Evolutionary conservation across 2,888 invertebrate species (phyloP).

Genomic region (Xylocampa areola): DNA sequence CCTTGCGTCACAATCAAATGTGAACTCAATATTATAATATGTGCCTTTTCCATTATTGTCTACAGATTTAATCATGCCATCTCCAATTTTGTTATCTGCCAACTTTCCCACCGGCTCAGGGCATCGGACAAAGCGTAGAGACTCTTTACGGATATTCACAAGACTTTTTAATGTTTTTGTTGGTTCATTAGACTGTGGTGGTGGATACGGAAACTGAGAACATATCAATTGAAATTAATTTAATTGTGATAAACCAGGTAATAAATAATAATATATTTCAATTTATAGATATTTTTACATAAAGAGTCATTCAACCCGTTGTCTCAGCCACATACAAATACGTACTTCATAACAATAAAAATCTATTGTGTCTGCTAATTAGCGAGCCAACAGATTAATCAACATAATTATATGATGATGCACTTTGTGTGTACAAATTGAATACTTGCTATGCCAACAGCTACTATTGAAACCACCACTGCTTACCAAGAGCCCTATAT

Average conservation of each 20-base stretch:
- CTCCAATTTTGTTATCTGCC: constrained; percentile 86
- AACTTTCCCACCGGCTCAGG: constrained; percentile 91
- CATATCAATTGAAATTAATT: constrained; percentile 45
- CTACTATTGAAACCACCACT: no score
- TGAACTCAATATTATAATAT: constrained; percentile 98
- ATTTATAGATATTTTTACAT: no score
- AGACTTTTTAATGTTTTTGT: constrained; percentile 98
- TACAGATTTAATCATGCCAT: constrained; percentile 88
- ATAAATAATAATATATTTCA: no score
- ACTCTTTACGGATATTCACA: constrained; percentile 99
- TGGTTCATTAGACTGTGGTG: constrained; percentile 98
- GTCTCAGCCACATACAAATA: no score
- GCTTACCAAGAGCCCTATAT: no score
- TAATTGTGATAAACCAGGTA: constrained; percentile 43
- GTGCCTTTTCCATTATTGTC: constrained; percentile 91
- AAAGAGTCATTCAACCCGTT: no score
- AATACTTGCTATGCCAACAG: no score
- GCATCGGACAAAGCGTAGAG: constrained; percentile 96
- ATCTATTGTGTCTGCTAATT: no score
- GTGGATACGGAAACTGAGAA: constrained; percentile 97
- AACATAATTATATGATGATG: no score
- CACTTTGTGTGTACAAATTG: no score
- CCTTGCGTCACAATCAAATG: constrained; percentile 98
- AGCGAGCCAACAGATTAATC: no score
- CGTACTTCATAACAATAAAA: no score